Evolutionary conservation across 1,140 invertebrate species (phyloP), one percentile per base, ranked within the genome.

Genomic region (Tetramorium simillimum): DNA sequence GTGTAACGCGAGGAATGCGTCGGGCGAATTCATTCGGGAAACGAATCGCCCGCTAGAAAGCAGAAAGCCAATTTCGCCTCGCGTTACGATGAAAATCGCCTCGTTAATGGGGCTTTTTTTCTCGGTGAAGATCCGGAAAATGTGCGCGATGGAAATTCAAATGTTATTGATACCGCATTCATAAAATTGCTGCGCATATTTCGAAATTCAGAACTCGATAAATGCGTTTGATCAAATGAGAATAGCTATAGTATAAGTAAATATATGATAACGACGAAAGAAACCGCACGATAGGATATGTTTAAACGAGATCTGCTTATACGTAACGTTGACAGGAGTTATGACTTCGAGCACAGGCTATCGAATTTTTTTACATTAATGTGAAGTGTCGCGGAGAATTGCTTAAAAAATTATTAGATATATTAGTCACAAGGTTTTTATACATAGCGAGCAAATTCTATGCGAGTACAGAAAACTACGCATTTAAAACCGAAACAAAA

Each of bases 51-150:
- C 37, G 33, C 33, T 88, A 81, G 87, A 76, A 88, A 70, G 86
- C 86, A 76, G 65, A 87, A 87, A 87, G 43, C 10, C n/a, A 69
- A 77, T 85, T 85, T 33, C 37, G 70, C 49, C 40, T 43, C 67
- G 75, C 51, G 51, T 6, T 72, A 24, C 14, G 69, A 85, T 65
- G 49, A 69, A 16, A 73, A 78, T 72, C 46, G 12, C 24, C 46
- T 49, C 58, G 28, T 51, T 51, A 37, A 86, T 73, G 77, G 28
- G 60, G 77, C 51, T 53, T 63, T 85, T 85, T 65, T 62, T 24
- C 18, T 40, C n/a, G 18, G 14, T 14, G n/a, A 65, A 65, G 18
- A 77, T 24, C 43, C 40, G 6, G 40, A 43, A 37, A 43, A n/a
- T 46, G 21, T 3, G 46, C 33, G 43, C 24, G 40, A 12, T 72